A percentile compares a stretch with the other conserved stretches of the same genome.
phyloP scores from a whole-genome alignment of 2,113 vertebrate species.

The Odontesthes bonariensis region DNA sequence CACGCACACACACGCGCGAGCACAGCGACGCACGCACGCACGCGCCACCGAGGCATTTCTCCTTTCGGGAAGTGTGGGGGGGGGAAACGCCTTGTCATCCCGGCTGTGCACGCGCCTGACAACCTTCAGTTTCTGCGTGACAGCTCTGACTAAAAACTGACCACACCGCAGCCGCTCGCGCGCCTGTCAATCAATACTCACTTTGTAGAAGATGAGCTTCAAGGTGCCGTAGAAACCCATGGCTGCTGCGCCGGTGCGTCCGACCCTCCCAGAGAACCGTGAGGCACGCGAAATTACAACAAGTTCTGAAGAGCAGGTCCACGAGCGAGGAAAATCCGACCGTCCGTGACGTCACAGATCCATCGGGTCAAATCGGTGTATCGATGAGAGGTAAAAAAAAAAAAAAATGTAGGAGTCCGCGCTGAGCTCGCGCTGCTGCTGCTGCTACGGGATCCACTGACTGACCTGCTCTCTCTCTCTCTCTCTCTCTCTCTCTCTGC shows the following conservation, averaged over 20 bases:
- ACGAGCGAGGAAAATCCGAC: background rate
- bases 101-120: conserved; percentile 23
- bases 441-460: conserved; percentile 21
- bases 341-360: conserved; percentile 28
- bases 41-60: conserved; percentile 31
- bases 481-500: conserved; percentile 20
- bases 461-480: background rate
- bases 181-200: conserved; percentile 80
- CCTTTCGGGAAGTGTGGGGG: conserved; percentile 24
- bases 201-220: conserved; percentile 99
- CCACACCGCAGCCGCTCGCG: background rate
- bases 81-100: conserved; percentile 76
- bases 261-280: conserved; percentile 64
- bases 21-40: conserved; percentile 15
- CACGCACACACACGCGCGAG: conserved; percentile 19
- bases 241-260: conserved; percentile 73
- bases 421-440: conserved; percentile 13
- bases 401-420: background rate
- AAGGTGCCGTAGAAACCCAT: conserved; percentile 98
- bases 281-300: background rate
- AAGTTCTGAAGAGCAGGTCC: background rate
- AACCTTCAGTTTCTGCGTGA: conserved; percentile 3
- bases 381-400: background rate
- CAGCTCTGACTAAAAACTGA: no score
- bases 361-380: conserved; percentile 12